These are phyloP conservation scores for Macrostomum cliftonense DNA, from an alignment of 2,888 invertebrate genomes.

Conservation along the genomic window DNA sequence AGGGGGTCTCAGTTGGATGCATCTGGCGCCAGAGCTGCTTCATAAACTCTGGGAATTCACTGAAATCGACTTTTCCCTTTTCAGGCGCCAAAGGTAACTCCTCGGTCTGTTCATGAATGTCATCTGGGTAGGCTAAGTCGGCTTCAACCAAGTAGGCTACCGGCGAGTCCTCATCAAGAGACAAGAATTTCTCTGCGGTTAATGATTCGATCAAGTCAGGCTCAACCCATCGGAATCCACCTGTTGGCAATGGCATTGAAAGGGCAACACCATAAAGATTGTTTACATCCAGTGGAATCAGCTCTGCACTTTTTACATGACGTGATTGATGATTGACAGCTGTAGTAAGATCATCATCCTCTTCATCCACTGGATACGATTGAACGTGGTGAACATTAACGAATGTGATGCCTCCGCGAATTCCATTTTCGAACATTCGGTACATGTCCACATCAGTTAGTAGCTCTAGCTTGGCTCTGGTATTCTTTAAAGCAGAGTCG, in stretches of 20 bases:
- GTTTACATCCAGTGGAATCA: conserved; percentile 16
- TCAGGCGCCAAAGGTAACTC: too few relatives aligned
- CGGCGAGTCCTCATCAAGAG: too few relatives aligned
- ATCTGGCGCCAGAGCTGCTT: too few relatives aligned
- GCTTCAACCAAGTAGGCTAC: too few relatives aligned
- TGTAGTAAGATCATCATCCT: conserved; percentile 3
- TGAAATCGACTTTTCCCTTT: too few relatives aligned
- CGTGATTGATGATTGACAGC: too few relatives aligned
- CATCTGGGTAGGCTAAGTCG: too few relatives aligned
- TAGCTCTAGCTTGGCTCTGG: conserved; percentile 17
- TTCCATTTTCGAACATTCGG: conserved; percentile 14
- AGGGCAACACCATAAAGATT: conserved; percentile 23
- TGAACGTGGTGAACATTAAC: conserved; percentile 18
- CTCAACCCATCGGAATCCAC: conserved; percentile 17
- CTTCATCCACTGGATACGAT: conserved; percentile 14
- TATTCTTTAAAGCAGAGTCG: conserved; percentile 21
- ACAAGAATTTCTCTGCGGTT: too few relatives aligned
- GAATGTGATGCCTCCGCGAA: conserved; percentile 14
- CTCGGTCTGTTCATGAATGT: too few relatives aligned
- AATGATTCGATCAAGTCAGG: neutral
- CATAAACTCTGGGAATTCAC: too few relatives aligned
- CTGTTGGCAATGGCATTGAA: conserved; percentile 18
- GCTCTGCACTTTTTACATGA: neutral
- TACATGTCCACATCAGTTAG: conserved; percentile 20
- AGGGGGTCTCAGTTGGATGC: too few relatives aligned